Evolutionary conservation across 2,888 invertebrate genomes (phyloP).

Genomic region (Merodon equestris): DNA sequence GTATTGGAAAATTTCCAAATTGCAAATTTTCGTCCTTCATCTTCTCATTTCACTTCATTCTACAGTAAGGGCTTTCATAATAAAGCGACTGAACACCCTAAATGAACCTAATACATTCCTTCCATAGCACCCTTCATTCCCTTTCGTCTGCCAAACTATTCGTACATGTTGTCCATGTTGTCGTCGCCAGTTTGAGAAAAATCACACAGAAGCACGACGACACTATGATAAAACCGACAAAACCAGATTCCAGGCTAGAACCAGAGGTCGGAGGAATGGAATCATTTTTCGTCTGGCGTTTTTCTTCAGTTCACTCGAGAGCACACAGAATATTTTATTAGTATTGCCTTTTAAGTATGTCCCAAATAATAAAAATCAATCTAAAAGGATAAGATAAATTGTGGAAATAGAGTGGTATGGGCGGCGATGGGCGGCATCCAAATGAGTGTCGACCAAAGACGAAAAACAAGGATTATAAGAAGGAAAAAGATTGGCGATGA

Average conservation of each 20-base stretch:
- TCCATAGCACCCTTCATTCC: slow-evolving; percentile 8
- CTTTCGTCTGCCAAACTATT: background rate
- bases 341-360: slow-evolving; percentile 72
- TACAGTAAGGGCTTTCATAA: slow-evolving; percentile 38
- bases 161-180: slow-evolving; percentile 11
- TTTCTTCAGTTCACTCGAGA: slow-evolving; percentile 65
- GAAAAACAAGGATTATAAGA: slow-evolving; percentile 11
- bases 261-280: slow-evolving; percentile 17
- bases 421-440: slow-evolving; percentile 51
- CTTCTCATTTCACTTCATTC: too few relatives aligned
- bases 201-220: slow-evolving; percentile 19
- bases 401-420: slow-evolving; percentile 52
- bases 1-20: slow-evolving; percentile 62
- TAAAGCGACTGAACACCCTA: slow-evolving; percentile 55
- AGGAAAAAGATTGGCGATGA: slow-evolving; percentile 31
- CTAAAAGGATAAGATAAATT: slow-evolving; percentile 66
- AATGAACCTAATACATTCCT: slow-evolving; percentile 66
- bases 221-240: too few relatives aligned
- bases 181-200: slow-evolving; percentile 53
- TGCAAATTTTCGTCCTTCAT: slow-evolving; percentile 43
- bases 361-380: slow-evolving; percentile 71
- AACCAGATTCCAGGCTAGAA: background rate
- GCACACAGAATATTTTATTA: slow-evolving; percentile 70
- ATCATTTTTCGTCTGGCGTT: slow-evolving; percentile 65
- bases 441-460: slow-evolving; percentile 40